phyloP scores from a whole-genome alignment of 2,797 vertebrate genomes.

The Masticophis lateralis region DNA sequence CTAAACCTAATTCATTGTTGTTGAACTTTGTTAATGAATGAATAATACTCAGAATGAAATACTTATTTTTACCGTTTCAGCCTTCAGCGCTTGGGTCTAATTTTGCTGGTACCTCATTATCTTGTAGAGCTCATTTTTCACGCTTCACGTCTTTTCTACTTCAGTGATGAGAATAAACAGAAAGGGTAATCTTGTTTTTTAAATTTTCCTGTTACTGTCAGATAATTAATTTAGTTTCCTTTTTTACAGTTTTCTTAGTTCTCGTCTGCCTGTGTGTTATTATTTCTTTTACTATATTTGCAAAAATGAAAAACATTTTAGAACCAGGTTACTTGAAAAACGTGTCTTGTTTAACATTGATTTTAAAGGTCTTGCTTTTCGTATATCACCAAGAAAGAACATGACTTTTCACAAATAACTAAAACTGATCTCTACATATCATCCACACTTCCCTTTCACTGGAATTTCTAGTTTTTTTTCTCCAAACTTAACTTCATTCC shows the following conservation, averaged over 20 bases:
- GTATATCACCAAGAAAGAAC: neutral
- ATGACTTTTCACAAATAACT: neutral
- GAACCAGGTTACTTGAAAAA: neutral
- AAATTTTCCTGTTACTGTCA: neutral
- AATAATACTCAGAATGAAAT: neutral
- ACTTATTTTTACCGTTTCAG: constrained; percentile 57
- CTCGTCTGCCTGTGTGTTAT: neutral
- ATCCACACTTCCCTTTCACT: neutral
- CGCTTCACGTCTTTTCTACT: constrained; percentile 84
- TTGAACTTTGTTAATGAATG: neutral
- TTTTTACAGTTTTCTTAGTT: neutral
- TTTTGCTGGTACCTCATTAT: constrained; percentile 84
- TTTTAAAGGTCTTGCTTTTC: neutral
- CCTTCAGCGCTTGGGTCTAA: constrained; percentile 81
- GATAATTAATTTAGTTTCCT: neutral
- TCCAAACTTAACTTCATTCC: neutral
- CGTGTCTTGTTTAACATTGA: neutral
- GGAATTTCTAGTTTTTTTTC: neutral
- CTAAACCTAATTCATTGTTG: neutral
- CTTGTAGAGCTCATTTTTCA: constrained; percentile 86
- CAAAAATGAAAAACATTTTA: neutral
- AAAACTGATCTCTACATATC: neutral
- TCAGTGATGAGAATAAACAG: constrained; percentile 86
- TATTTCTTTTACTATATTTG: neutral
- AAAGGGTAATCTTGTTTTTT: constrained; percentile 73